Conservation (phyloP, 64 coral and sea anemone species). For the Cladopsammia gracilis region DNA sequence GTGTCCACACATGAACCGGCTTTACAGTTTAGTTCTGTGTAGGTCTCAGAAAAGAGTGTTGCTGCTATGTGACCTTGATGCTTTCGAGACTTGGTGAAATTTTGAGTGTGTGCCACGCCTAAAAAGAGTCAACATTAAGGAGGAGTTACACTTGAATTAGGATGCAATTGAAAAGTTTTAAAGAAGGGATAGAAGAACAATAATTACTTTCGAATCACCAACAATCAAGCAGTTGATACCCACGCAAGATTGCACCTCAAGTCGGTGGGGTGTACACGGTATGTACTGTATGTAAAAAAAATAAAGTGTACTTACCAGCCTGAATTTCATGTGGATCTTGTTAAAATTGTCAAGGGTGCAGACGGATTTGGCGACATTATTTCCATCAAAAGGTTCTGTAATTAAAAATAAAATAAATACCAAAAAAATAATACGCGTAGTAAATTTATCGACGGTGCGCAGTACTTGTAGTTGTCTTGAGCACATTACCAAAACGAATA, state of each 20-base stretch:
- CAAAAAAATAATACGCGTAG: neutral
- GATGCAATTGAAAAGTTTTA: too few species aligned
- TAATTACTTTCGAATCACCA: too few species aligned
- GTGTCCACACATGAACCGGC: too few species aligned
- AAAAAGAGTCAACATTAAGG: neutral
- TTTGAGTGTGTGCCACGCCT: slow-evolving; percentile 41
- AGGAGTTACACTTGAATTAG: too few species aligned
- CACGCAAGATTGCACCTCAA: too few species aligned
- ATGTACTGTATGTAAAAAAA: neutral
- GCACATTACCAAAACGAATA: too few species aligned
- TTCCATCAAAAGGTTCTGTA: slow-evolving; percentile 68
- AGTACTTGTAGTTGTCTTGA: too few species aligned
- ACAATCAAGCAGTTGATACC: too few species aligned
- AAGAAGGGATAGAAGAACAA: too few species aligned
- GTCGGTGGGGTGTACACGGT: too few species aligned
- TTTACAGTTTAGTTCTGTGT: too few species aligned
- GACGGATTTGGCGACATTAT: slow-evolving; percentile 71
- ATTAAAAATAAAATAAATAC: neutral
- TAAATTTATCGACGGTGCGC: too few species aligned
- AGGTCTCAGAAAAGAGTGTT: neutral
- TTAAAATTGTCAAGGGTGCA: slow-evolving; percentile 26
- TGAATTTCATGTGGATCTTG: slow-evolving; percentile 60
- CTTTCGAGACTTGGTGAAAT: slow-evolving; percentile 54
- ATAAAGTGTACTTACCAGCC: slow-evolving; percentile 19
- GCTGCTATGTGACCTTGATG: slow-evolving; percentile 15